Base-by-base conservation (phyloP, 2,113 vertebrate species). In the Fukomys damarensis region DNA sequence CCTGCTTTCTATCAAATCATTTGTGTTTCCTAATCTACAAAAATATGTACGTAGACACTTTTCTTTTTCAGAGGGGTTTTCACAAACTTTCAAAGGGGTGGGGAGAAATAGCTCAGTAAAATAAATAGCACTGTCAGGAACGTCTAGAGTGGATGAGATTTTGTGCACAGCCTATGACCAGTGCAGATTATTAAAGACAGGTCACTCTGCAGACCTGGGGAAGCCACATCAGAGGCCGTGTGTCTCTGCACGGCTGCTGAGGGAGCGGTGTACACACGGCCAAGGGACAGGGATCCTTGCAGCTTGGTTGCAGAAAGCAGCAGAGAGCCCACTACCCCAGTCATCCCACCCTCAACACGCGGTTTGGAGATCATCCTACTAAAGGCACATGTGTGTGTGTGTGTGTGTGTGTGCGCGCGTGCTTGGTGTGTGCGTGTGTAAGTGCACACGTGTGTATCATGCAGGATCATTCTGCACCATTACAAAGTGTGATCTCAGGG, bases 91-190 rank as follows among this genome's bases (percentile, higher is more conserved):
- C 72, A 76, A 68, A 56, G 35, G 63, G n/a, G 1, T 2, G 4
- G 2, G 9, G 56, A 58, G 38, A 68, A 43, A 2, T 52, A 38
- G 38, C 38, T 63, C 24, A 5, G 93, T 30, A 52, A 85, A 93
- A 63, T 46, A 58, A 93, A 81, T 2, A 79, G 63, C 54, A 11
- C 56, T 66, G 68, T 54, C 84, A 83, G 87, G 95, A 72, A 68
- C 89, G 92, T 92, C 86, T 56, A 76, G 87, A 85, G 76, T 80
- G 80, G 96, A 65, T 32, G 74, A 96, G 66, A 86, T 86, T 91
- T 70, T 61, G 59, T 59, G 46, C 20, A 26, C 70, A 24, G 72
- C 19, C 84, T 63, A 1, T 32, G 88, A 89, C 72, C 85, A 46
- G 80, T 28, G 77, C 43, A 52, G 16, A 7, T 26, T 87, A 86